phyloP scores from a whole-genome alignment of 2,113 vertebrate genomes.

The Nycticryphes semicollaris region DNA sequence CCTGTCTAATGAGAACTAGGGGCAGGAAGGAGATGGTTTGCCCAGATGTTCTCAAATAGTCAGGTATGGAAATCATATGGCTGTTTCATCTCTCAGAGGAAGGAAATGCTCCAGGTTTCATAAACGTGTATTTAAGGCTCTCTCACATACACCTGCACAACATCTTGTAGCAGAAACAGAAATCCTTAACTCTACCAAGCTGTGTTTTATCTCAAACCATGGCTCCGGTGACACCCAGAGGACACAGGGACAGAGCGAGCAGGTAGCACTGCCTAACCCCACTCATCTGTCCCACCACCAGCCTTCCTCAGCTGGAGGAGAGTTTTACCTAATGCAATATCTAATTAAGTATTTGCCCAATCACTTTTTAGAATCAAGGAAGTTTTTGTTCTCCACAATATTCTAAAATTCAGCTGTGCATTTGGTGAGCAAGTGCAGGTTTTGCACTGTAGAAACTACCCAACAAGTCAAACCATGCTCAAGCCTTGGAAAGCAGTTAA shows the following conservation, averaged over 20 bases:
- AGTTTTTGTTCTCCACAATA: not conserved
- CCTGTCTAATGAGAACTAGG: not conserved
- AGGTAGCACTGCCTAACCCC: not conserved
- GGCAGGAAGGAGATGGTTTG: not conserved
- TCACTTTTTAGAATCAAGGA: not conserved
- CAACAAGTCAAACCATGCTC: not conserved
- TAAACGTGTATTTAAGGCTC: not conserved
- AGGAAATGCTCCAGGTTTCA: not conserved
- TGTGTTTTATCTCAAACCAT: not conserved
- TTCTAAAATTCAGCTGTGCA: not conserved
- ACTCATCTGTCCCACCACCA: fast-evolving
- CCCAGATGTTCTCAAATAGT: not conserved
- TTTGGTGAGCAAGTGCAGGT: not conserved
- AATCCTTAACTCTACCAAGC: not conserved
- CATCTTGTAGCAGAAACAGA: not conserved
- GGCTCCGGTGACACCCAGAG: not conserved
- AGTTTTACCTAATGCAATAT: not conserved
- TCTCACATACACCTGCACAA: not conserved
- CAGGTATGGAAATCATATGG: too few species aligned
- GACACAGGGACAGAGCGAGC: not conserved
- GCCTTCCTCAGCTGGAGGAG: not conserved
- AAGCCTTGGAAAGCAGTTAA: not conserved
- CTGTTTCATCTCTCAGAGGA: not conserved
- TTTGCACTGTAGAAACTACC: not conserved
- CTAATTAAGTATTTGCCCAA: not conserved